Conservation (phyloP, 2,113 vertebrate genomes). For the Pelmatolapia mariae region DNA sequence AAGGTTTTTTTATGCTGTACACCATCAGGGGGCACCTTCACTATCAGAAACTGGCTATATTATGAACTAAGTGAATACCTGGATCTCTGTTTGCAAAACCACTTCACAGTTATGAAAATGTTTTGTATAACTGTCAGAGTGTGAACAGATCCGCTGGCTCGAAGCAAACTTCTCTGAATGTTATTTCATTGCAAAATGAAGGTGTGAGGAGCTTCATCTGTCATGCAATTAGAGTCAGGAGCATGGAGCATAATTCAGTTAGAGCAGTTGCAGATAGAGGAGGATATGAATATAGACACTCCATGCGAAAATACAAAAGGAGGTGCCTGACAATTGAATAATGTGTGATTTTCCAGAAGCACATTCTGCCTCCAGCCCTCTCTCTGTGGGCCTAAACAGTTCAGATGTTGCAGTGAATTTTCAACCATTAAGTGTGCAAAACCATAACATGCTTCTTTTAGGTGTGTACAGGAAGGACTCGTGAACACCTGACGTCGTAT, state of each 20-base stretch:
- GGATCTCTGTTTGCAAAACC: constrained; percentile 2
- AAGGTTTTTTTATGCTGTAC: neutral
- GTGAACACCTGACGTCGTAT: neutral
- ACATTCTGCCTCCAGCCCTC: neutral
- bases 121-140: constrained; percentile 1
- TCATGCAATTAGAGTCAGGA: constrained; percentile 60
- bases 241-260: constrained; percentile 43
- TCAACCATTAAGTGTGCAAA: neutral
- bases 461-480: neutral
- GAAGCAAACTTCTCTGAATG: constrained; percentile 22
- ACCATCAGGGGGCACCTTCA: neutral
- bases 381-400: neutral
- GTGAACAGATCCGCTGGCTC: constrained; percentile 19
- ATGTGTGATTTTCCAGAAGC: constrained; percentile 17
- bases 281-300: constrained; percentile 39
- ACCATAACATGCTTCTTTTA: constrained; percentile 1
- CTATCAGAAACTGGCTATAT: neutral
- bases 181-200: constrained; percentile 43
- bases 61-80: neutral
- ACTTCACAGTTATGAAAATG: neutral
- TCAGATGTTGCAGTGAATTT: constrained; percentile 4
- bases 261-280: constrained; percentile 20
- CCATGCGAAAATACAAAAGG: constrained; percentile 7
- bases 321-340: constrained; percentile 21
- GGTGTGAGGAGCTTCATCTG: constrained; percentile 50